Base-by-base conservation (phyloP, 2,888 invertebrate species). In the Drosophila engyochracea region DNA sequence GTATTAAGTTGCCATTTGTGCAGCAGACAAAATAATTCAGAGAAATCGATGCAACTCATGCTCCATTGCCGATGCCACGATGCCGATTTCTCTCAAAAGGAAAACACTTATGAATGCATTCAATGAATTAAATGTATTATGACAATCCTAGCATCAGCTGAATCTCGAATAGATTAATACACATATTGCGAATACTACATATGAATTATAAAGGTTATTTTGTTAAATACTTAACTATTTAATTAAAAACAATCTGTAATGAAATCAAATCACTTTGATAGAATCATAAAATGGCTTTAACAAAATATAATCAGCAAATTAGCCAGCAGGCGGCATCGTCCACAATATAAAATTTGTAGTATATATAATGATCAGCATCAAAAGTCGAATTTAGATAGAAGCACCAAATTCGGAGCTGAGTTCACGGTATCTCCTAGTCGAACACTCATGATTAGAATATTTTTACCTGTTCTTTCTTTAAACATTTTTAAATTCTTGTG, bases 1-100 rank as follows among this genome's bases (percentile, higher is more conserved):
- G 54, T 53, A 30, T 47, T 55, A 59, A 58, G 70, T 70, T 78
- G 49, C 37, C 41, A 33, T 49, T 28, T 41, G 12, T 41, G 28
- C 33, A 52, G 4, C 66, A 62, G 30, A 58, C 49, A 51, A 57
- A 33, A 37, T 31, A 49, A 30, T 28, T 35, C 49, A 37, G 19
- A 22, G 57, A 25, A 55, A 64, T 64, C 58, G 25, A 59, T 54
- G 28, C 16, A 52, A 62, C 37, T 53, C 16, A 22, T 54, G 39
- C 35, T 16, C 9, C 5, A 28, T 22, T 49, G 25, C 16, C 41
- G 14, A 22, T 52, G 35, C 33, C 22, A 3, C 12, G 10, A 10
- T 39, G 41, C 14, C 14, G 19, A 14, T 25, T 35, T 33, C 22
- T 53, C 35, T 14, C 9, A 6, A 14, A n/a, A 62, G 16, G 41